phyloP scores from a whole-genome alignment of 2,113 vertebrate species.

The Rhea americana region DNA sequence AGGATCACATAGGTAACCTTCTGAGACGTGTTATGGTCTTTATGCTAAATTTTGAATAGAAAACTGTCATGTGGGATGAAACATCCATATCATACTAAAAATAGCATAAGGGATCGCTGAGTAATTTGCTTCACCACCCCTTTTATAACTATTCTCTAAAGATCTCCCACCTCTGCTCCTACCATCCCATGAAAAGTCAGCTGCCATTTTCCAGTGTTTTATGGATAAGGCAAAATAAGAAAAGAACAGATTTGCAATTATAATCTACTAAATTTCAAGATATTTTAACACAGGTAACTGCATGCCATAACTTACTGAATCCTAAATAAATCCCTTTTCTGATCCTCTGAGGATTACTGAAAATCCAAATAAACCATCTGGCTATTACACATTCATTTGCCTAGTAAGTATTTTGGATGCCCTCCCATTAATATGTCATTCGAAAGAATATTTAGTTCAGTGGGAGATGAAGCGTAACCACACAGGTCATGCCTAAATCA shows the following conservation, averaged over 20 bases:
- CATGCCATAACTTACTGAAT: slow-evolving; percentile 18
- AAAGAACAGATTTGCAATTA: slow-evolving; percentile 27
- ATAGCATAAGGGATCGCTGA: neutral
- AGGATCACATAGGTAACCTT: neutral
- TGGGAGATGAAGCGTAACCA: slow-evolving; percentile 63
- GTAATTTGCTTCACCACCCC: slow-evolving; percentile 4
- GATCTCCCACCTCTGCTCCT: neutral
- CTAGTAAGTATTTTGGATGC: slow-evolving; percentile 66
- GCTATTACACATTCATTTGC: slow-evolving; percentile 64
- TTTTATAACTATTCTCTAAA: slow-evolving; percentile 40
- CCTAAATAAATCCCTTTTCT: slow-evolving; percentile 49
- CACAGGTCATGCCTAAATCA: slow-evolving; percentile 72
- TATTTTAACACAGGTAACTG: slow-evolving; percentile 49
- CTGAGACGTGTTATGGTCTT: neutral
- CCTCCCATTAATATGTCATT: slow-evolving; percentile 69
- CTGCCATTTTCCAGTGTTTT: slow-evolving; percentile 45
- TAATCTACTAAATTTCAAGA: slow-evolving; percentile 33
- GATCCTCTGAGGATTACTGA: slow-evolving; percentile 59
- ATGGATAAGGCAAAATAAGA: slow-evolving; percentile 7
- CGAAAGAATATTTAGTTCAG: slow-evolving; percentile 71
- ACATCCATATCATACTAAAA: slow-evolving; percentile 27
- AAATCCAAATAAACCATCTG: slow-evolving; percentile 73
- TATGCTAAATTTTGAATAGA: slow-evolving; percentile 32
- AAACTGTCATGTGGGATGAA: slow-evolving; percentile 18
- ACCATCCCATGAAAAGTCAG: neutral